A percentile compares a stretch with the other conserved stretches of the same genome.
phyloP scores from a whole-genome alignment of 2,797 vertebrate species.

The Pelodytes ibericus region DNA sequence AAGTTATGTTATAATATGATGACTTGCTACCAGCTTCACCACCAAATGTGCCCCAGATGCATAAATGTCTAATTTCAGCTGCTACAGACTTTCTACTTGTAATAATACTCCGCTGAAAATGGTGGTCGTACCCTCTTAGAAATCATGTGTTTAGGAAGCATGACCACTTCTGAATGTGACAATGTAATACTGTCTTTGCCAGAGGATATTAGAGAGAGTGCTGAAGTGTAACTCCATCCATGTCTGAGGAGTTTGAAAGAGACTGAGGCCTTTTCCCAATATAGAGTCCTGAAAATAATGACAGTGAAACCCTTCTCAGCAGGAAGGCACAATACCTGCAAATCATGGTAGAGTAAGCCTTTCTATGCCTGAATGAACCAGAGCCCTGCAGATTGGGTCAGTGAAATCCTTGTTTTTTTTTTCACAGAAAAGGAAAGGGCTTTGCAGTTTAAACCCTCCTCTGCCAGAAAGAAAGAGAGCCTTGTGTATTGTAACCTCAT shows the following conservation, averaged over 20 bases:
- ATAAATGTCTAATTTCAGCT: too few species aligned
- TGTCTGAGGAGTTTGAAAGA: background rate
- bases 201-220: background rate
- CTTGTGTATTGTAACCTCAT: constrained; percentile 6
- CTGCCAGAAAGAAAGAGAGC: constrained; percentile 10
- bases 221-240: background rate
- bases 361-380: background rate
- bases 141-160: too few species aligned
- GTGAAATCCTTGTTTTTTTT: background rate
- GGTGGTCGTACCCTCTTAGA: too few species aligned
- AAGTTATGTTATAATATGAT: too few species aligned
- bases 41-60: too few species aligned
- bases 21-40: too few species aligned
- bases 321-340: background rate
- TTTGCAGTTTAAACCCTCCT: background rate
- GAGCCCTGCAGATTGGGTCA: constrained; percentile 8
- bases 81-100: too few species aligned
- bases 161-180: background rate
- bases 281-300: background rate
- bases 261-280: background rate
- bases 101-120: too few species aligned
- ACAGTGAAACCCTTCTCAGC: background rate
- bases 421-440: background rate
- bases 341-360: background rate
- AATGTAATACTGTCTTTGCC: background rate